Conservation (phyloP, 2,888 invertebrate species). For the Deilephila elpenor region DNA sequence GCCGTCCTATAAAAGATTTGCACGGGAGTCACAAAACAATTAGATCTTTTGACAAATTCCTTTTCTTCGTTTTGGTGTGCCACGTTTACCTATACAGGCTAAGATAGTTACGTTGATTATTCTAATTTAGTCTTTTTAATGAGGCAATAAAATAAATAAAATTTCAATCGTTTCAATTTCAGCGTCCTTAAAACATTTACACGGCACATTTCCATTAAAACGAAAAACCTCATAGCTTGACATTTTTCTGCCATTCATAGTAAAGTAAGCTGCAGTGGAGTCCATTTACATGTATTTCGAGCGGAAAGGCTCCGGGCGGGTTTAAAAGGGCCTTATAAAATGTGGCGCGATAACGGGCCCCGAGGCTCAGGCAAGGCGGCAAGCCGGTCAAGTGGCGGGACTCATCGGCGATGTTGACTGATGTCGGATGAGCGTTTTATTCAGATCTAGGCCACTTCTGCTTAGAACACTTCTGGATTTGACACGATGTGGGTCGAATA, state of each 20-base stretch:
- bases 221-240: not conserved
- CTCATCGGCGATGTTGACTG: conserved; percentile 23
- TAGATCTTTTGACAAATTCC: no score
- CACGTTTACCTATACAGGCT: no score
- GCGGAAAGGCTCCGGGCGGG: conserved; percentile 9
- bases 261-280: conserved; percentile 9
- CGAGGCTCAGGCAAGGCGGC: conserved; percentile 10
- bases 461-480: not conserved
- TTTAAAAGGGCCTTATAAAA: conserved; percentile 19
- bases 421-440: conserved; percentile 3
- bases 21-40: no score
- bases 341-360: conserved; percentile 10
- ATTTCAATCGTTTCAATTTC: not conserved
- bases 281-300: conserved; percentile 19
- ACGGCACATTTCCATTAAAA: not conserved
- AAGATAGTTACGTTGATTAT: no score
- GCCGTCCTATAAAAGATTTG: no score
- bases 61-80: no score
- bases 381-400: conserved; percentile 18
- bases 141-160: not conserved
- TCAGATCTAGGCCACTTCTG: not conserved
- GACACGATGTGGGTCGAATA: not conserved
- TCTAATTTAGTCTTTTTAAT: no score
- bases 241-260: not conserved
- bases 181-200: not conserved